Evolutionary conservation across 37 sponge, comb jelly and placozoan genomes (phyloP), one percentile per base, ranked within the genome.

Genomic region (Amphimedon queenslandica): DNA sequence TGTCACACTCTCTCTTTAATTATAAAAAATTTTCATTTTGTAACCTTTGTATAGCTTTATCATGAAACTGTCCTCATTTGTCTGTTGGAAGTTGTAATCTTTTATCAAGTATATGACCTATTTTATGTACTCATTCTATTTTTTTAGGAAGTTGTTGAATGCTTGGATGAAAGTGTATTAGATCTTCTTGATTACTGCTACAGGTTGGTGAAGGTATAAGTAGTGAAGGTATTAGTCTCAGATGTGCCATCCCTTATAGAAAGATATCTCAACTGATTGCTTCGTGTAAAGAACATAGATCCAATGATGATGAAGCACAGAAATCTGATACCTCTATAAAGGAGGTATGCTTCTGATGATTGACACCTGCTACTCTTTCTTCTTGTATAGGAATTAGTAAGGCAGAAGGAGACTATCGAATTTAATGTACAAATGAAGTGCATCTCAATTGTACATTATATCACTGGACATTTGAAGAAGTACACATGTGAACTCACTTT

Each of bases 181-280:
- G 92, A 91, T 36, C 58, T 91, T 25, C 55, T 87, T n/a, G 92
- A 91, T 57, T 91, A 91, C 42, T 82, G 88, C 37, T 77, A 91
- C 63, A 77, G 88, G 37, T 58, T 67, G 30, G 23, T 4, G n/a
- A n/a, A n/a, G n/a, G n/a, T n/a, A n/a, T n/a, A n/a, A n/a, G n/a
- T n/a, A n/a, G n/a, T n/a, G n/a, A n/a, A n/a, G n/a, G n/a, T n/a
- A n/a, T n/a, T n/a, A n/a, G n/a, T n/a, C n/a, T n/a, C n/a, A n/a
- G n/a, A n/a, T n/a, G n/a, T 47, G 53, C 13, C 13, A 18, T 47
- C 13, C 13, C 11, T 10, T 25, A 63, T 63, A 31, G 64, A 30
- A 31, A 63, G n/a, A 63, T 25, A 31, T 23, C 30, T 31, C 24
- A 60, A 60, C 28, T 25, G 61, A 60, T 60, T 60, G 28, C 21